Evolutionary conservation across 2,113 vertebrate genomes (phyloP), one percentile per base, ranked within the genome.

Genomic region (Laticauda colubrina): DNA sequence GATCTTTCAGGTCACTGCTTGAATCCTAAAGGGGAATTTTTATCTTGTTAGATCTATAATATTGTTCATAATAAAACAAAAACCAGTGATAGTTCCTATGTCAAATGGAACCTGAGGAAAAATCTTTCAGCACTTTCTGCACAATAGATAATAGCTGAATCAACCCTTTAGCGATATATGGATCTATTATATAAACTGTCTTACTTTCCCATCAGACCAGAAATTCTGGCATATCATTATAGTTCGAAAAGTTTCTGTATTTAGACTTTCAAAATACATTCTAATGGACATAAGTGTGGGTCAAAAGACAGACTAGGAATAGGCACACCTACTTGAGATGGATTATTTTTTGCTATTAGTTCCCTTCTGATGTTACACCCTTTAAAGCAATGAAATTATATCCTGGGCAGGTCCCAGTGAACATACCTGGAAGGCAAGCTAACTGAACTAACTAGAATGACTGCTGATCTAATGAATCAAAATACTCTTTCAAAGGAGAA

Each of bases 361-460:
- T 56, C 18, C 53, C 51, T 12, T 91, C 48, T 45, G 48, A 45
- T 75, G 34, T 55, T 89, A 85, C 69, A 61, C 29, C 20, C 20
- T 56, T 61, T 29, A 61, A 48, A 88, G 87, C 8, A 29, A 2
- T 87, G 0, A 43, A 53, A 23, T 29, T 94, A 61, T 18, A 86
- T 94, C 55, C 92, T 90, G 92, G 64, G 54, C n/a, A 93, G 39
- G 85, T 89, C 87, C 92, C 56, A 29, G 14, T 92, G 94, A 57
- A 5, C 89, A 89, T 87, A 45, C 0, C 0, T 91, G 29, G 34
- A 69, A 90, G 43, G n/a, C 81, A 26, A 91, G 61, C 51, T 64
- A 95, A 48, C 87, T 91, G 87, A 61, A 87, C 89, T 61, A 96
- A 91, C 91, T 89, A 94, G 96, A 95, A 95, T 92, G 88, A 92